Percentiles rank a stretch among this genome's conserved stretches.
These are phyloP conservation scores for Myrmophylax atrothorax DNA, from an alignment of 2,113 vertebrate species.

Conservation along the genomic window DNA sequence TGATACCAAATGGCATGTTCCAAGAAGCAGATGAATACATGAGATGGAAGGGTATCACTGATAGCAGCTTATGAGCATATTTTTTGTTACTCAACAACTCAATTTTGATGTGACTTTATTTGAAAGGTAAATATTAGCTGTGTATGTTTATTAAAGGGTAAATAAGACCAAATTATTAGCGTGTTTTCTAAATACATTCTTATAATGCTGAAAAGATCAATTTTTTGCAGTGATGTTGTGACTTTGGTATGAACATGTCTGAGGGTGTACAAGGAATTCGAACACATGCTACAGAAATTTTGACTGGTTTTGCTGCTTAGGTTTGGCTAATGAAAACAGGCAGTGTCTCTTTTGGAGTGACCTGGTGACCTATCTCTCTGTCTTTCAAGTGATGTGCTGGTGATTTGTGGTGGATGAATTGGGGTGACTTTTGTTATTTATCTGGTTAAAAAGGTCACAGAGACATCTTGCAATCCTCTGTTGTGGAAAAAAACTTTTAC, in stretches of 20 bases:
- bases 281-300: neutral
- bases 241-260: neutral
- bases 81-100: slow-evolving; percentile 32
- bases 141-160: neutral
- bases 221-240: neutral
- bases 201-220: neutral
- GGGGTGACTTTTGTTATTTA: neutral
- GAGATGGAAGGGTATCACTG: slow-evolving; percentile 45
- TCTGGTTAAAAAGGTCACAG: neutral
- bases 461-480: neutral
- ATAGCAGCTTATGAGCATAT: neutral
- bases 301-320: neutral
- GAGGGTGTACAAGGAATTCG: accelerated
- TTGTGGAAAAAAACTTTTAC: neutral
- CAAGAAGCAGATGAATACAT: slow-evolving; percentile 12
- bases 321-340: neutral
- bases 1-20: neutral
- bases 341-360: neutral
- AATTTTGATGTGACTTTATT: neutral
- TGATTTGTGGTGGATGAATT: neutral
- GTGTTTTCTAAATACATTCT: neutral
- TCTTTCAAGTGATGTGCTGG: neutral
- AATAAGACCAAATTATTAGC: neutral
- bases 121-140: neutral
- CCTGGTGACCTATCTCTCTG: neutral